Evolutionary conservation across 2,113 vertebrate genomes (phyloP), one percentile per base, ranked within the genome.

Genomic region (Rhea americana): DNA sequence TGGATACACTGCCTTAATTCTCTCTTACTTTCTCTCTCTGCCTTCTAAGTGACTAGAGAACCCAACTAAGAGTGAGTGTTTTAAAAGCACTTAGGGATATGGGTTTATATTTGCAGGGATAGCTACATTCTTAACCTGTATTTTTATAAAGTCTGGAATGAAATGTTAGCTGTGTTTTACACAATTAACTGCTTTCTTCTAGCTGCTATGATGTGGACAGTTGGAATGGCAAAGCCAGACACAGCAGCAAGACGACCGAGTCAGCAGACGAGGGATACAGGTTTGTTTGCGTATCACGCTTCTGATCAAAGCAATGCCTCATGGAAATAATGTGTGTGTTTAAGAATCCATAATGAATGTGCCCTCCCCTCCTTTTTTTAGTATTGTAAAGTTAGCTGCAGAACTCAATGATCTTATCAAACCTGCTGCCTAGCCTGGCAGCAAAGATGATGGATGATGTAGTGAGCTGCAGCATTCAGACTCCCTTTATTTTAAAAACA

Each of bases 131-230:
- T 58, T 66, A 18, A 5, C 67, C 21, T 70, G 32, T 10, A 21
- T 26, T 70, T 58, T 58, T 58, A 24, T 70, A n/a, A 70, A 48
- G 50, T 70, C n/a, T n/a, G 37, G 32, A 24, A 26, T 18, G n/a
- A 37, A 50, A 37, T 16, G 39, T 56, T 56, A 61, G 14, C 0
- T 5, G 7, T 79, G 45, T 79, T 86, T 79, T 70, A 72, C 4
- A 9, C 19, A 63, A 51, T 9, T 3, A 1, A 51, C 83, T 79
- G 5, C 48, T 94, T 70, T 66, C 55, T 58, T 85, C 19, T 87
- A 99, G 99, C 99, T 24, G 99, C 99, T 93, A 99, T 99, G 99
- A 96, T 99, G 61, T 99, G 99, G 99, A 98, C 98, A 13, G 99
- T 99, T 80, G 98, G 98, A 80, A 99, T 99, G 99, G 99, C 99